Evolutionary conservation across 2,797 vertebrate species (phyloP).

Genomic region (Aulostomus chinensis): DNA sequence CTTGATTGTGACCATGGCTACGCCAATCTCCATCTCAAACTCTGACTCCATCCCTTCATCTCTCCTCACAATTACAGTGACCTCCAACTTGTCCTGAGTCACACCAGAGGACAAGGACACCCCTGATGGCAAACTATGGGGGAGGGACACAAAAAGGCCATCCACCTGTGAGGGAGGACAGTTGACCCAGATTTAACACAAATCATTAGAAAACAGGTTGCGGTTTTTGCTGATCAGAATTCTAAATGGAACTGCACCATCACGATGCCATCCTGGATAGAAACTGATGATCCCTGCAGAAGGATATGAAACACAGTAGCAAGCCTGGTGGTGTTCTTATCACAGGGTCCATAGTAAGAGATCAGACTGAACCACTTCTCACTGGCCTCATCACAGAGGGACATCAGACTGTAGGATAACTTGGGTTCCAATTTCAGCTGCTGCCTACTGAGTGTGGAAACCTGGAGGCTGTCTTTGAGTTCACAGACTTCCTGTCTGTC

Average conservation of each 20-base stretch:
- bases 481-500: slow-evolving; percentile 28
- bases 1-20: slow-evolving; percentile 19
- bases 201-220: not conserved
- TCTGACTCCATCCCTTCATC: slow-evolving; percentile 25
- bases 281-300: slow-evolving; percentile 16
- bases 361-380: slow-evolving; percentile 39
- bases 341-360: slow-evolving; percentile 25
- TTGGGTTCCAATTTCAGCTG: slow-evolving; percentile 13
- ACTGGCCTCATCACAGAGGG: slow-evolving; percentile 25
- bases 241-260: slow-evolving; percentile 1
- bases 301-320: slow-evolving; percentile 34
- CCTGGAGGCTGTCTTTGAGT: slow-evolving; percentile 13
- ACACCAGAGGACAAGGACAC: slow-evolving; percentile 16
- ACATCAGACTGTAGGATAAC: slow-evolving; percentile 28
- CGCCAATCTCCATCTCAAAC: slow-evolving; percentile 30
- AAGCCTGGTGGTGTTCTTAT: slow-evolving; percentile 1
- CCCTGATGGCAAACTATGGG: slow-evolving; percentile 9
- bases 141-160: slow-evolving; percentile 18
- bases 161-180: slow-evolving; percentile 18
- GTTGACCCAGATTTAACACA: not conserved
- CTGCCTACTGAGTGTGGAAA: slow-evolving; percentile 27
- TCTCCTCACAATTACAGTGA: slow-evolving; percentile 23
- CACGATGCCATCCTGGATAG: slow-evolving; percentile 13
- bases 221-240: not conserved
- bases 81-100: slow-evolving; percentile 26